Base-by-base conservation (phyloP, 2,888 invertebrate species). In the Ophion obscuratus region DNA sequence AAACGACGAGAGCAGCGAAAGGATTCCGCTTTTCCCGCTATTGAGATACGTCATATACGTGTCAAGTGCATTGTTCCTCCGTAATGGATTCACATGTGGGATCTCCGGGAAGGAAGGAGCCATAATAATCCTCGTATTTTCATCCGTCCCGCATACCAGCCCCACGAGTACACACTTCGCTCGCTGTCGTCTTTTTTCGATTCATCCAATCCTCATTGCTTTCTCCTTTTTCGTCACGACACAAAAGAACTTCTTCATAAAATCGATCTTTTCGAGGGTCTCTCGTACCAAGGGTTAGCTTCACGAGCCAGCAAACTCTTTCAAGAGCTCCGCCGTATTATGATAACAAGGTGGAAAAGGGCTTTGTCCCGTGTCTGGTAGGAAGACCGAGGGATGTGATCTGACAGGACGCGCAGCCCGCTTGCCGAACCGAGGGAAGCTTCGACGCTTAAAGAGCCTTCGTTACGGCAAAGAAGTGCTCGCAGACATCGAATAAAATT, bases 401-500 rank as follows among this genome's bases (percentile, higher is more conserved):
- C 74, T 75, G 64, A 66, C 75, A 74, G 67, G 66, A 74, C 66
- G 67, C 67, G 74, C 27, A 47, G 78, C 53, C 64, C 59, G 67
- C 59, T 75, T 81, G 75, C 59, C 81, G 73, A 81, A n/a, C 40
- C 44, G 74, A 70, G 40, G 14, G 71, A 71, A 47, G 62, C 67
- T 67, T 68, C 61, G 78, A 79, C 88, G 87, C 89, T 86, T 86
- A 86, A 88, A 88, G 85, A 86, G 76, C 80, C 87, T 90, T 91
- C 90, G 89, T 89, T 90, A 90, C 87, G 82, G 81, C 40, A 40
- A 68, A 64, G 67, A 61, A 79, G 40, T 68, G 53, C 53, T 24
- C 61, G 57, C 73, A 82, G 75, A 67, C 68, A 67, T 76, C 53
- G 14, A 82, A 75, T 77, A 66, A 70, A 75, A 81, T 59, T 27